A percentile compares a stretch with the other conserved stretches of the same genome.
phyloP scores from a whole-genome alignment of 2,113 vertebrate genomes.

The Monarcha castaneiventris region DNA sequence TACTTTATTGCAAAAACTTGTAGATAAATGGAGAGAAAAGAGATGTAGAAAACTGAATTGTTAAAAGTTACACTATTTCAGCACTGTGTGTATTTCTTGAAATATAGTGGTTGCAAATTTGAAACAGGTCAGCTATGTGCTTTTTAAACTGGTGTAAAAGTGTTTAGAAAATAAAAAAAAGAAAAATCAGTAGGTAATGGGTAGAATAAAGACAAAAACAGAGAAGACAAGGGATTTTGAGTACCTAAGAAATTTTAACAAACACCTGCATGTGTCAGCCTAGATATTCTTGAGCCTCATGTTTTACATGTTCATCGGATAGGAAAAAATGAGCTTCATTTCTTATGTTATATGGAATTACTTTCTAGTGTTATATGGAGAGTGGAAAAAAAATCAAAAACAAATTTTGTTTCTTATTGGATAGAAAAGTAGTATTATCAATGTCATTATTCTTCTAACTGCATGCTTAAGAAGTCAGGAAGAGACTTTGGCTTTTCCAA shows the following conservation, averaged over 20 bases:
- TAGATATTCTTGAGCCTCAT: neutral
- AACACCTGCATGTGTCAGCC: neutral
- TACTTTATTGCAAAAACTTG: neutral
- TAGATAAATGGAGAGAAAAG: neutral
- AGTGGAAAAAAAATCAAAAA: rapidly evolving
- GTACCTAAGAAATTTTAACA: neutral
- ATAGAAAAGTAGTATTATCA: neutral
- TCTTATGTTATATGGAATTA: neutral
- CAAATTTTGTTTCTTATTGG: neutral
- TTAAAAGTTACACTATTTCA: neutral
- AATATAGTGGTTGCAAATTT: neutral
- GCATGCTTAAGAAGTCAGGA: neutral
- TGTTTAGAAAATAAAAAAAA: neutral
- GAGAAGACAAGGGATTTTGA: neutral
- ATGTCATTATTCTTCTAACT: neutral
- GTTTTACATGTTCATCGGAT: neutral
- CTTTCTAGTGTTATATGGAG: neutral
- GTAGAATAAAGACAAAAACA: neutral
- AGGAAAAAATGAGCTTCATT: neutral
- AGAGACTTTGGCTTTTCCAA: neutral
- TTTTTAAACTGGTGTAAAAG: neutral
- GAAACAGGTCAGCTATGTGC: neutral
- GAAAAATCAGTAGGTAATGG: neutral
- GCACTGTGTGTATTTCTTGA: neutral
- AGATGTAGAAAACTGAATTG: neutral